Conservation (phyloP, 1,140 invertebrate genomes). For the Archivesica marissinica region DNA sequence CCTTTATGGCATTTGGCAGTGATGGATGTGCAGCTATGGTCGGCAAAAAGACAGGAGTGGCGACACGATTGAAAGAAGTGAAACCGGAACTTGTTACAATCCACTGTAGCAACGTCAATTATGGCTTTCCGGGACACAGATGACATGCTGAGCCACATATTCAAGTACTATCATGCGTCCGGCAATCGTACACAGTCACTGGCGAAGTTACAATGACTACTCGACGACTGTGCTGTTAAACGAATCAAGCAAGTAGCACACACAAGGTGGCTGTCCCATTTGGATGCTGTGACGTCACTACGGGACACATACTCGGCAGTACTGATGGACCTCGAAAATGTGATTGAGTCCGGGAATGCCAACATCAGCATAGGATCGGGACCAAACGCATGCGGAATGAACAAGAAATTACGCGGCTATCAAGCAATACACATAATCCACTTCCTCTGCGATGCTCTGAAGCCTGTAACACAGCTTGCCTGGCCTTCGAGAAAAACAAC, state of each 20-base stretch:
- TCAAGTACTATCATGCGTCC: slow-evolving; percentile 18
- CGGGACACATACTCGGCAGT: slow-evolving; percentile 3
- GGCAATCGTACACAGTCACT: too few relatives aligned
- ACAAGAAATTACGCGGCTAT: not conserved
- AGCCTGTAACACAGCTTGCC: not conserved
- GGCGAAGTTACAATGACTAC: too few relatives aligned
- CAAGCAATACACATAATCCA: not conserved
- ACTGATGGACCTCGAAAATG: slow-evolving; percentile 5
- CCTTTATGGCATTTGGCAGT: slow-evolving; percentile 40
- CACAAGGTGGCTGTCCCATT: slow-evolving; percentile 3
- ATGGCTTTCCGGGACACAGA: slow-evolving; percentile 26
- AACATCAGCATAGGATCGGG: not conserved
- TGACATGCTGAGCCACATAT: not conserved
- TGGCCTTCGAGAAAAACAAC: not conserved
- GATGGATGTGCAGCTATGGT: slow-evolving; percentile 57
- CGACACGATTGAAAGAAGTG: slow-evolving; percentile 17
- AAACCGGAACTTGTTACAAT: slow-evolving; percentile 24
- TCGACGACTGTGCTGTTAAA: too few relatives aligned
- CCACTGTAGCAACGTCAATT: slow-evolving; percentile 57
- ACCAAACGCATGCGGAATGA: not conserved
- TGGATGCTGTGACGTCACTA: not conserved
- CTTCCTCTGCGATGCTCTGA: not conserved
- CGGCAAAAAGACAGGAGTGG: slow-evolving; percentile 50
- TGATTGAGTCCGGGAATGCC: not conserved
- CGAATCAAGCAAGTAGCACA: not conserved